Conservation (phyloP, 2,888 invertebrate genomes). For the Drosophila subsilvestris region DNA sequence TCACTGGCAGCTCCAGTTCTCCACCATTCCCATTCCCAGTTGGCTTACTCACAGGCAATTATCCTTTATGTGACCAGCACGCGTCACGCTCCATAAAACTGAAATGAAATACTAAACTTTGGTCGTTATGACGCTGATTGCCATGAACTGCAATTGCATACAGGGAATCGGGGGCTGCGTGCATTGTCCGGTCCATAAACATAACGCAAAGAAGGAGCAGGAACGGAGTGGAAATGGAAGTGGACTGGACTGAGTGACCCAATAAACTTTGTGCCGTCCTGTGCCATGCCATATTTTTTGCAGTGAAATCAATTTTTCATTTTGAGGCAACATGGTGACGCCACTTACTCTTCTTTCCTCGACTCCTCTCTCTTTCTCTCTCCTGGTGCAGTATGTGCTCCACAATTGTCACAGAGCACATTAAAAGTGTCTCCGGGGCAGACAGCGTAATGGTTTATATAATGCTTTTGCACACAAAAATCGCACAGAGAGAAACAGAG, state of each 20-base stretch:
- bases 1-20: neutral
- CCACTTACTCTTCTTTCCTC: slow-evolving; percentile 19
- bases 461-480: slow-evolving; percentile 46
- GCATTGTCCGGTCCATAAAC: slow-evolving; percentile 58
- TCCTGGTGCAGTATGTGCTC: slow-evolving; percentile 47
- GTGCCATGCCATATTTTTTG: slow-evolving; percentile 57
- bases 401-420: slow-evolving; percentile 59
- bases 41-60: slow-evolving; percentile 60
- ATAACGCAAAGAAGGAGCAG: slow-evolving; percentile 46
- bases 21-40: slow-evolving; percentile 4
- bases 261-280: slow-evolving; percentile 58
- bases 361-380: neutral
- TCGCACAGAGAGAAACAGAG: slow-evolving; percentile 17
- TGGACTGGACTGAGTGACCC: slow-evolving; percentile 47
- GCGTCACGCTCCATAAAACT: slow-evolving; percentile 73
- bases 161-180: slow-evolving; percentile 22
- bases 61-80: slow-evolving; percentile 63
- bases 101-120: slow-evolving; percentile 76
- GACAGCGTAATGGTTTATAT: slow-evolving; percentile 63
- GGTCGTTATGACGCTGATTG: slow-evolving; percentile 70
- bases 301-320: slow-evolving; percentile 76
- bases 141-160: slow-evolving; percentile 76
- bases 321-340: slow-evolving; percentile 61
- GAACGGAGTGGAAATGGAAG: slow-evolving; percentile 2
- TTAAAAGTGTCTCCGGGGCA: slow-evolving; percentile 50